These are phyloP conservation scores for Drosophila nigromelanica DNA, from an alignment of 1,140 invertebrate genomes.

Conservation along the genomic window DNA sequence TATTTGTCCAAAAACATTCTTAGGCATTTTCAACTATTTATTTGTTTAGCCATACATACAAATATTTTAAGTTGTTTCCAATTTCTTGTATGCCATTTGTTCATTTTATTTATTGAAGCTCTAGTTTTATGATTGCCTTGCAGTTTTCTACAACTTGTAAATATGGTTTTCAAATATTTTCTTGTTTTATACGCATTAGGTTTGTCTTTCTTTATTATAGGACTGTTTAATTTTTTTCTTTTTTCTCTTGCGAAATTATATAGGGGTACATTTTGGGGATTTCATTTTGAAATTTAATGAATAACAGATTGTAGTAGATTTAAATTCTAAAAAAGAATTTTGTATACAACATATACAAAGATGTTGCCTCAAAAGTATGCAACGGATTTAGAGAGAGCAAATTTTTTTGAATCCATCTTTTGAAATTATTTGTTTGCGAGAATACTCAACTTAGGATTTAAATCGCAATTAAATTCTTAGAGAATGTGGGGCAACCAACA, in stretches of 20 bases:
- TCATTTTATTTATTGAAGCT: slow-evolving; percentile 76
- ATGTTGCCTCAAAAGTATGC: slow-evolving; percentile 35
- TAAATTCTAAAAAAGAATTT: background rate
- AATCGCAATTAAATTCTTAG: slow-evolving; percentile 7
- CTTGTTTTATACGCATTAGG: slow-evolving; percentile 38
- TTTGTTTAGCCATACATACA: slow-evolving; percentile 28
- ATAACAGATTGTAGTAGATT: background rate
- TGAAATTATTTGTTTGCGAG: background rate
- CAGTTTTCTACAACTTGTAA: slow-evolving; percentile 70
- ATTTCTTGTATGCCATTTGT: slow-evolving; percentile 54
- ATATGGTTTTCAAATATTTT: slow-evolving; percentile 39
- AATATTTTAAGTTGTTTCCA: slow-evolving; percentile 38
- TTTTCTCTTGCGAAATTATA: slow-evolving; percentile 10
- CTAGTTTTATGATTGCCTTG: slow-evolving; percentile 84
- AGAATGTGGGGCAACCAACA: slow-evolving; percentile 10
- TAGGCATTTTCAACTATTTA: slow-evolving; percentile 46
- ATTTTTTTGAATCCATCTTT: background rate
- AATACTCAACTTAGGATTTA: slow-evolving; percentile 1
- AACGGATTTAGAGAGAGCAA: slow-evolving; percentile 10
- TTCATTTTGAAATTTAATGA: background rate
- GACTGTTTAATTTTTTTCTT: slow-evolving; percentile 17
- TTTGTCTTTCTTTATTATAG: slow-evolving; percentile 43
- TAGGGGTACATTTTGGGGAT: background rate
- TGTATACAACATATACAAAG: slow-evolving; percentile 3
- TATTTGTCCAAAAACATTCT: slow-evolving; percentile 79